A percentile compares a stretch with the other conserved stretches of the same genome.
Conservation (phyloP, 1,140 invertebrate species). For the Arion vulgaris region DNA sequence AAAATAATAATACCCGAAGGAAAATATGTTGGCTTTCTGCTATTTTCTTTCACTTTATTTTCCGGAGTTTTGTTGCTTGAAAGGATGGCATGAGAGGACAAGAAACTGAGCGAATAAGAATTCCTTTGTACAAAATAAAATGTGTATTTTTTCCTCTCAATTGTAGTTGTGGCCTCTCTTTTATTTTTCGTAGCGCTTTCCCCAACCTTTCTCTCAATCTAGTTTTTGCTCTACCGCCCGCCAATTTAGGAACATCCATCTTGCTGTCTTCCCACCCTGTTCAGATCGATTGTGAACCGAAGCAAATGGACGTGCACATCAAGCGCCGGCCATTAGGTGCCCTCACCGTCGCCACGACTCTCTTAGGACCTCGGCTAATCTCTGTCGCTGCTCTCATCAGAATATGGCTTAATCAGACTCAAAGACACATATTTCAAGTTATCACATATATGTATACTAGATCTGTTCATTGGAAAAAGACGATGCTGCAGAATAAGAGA, state of each 20-base stretch:
- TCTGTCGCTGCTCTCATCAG: neutral
- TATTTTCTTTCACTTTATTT: neutral
- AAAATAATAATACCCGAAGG: neutral
- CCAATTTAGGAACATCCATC: conserved; percentile 5
- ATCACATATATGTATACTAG: too few relatives aligned
- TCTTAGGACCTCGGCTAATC: neutral
- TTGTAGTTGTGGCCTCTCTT: neutral
- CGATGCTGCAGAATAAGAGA: too few relatives aligned
- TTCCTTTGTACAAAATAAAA: neutral
- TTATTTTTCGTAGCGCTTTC: neutral
- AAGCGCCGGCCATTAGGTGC: conserved; percentile 4
- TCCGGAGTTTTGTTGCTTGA: neutral
- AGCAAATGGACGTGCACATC: conserved; percentile 9
- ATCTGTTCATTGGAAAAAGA: too few relatives aligned
- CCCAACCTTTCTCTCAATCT: neutral
- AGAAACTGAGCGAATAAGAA: neutral
- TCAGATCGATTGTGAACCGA: conserved; percentile 4
- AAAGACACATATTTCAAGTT: neutral
- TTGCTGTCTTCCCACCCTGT: conserved; percentile 11
- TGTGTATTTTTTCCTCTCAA: neutral
- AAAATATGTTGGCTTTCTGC: neutral
- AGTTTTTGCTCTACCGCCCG: conserved; percentile 10
- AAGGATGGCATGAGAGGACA: neutral
- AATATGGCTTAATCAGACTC: neutral
- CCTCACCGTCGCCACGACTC: neutral